Evolutionary conservation across 2,113 vertebrate species (phyloP).

Genomic region (Struthidea cinerea): DNA sequence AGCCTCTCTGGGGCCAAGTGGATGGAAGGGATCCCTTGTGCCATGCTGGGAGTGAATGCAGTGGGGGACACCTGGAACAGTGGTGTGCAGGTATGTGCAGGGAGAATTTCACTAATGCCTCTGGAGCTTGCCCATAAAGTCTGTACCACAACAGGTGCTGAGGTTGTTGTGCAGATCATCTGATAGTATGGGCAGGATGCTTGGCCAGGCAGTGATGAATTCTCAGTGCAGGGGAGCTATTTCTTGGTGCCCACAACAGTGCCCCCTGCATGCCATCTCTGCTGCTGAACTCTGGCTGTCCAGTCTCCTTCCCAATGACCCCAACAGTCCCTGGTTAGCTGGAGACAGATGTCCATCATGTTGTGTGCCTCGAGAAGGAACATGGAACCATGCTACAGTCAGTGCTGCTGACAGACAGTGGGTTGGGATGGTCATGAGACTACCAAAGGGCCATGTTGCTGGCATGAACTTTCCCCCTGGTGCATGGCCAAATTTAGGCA

Average conservation of each 20-base stretch:
- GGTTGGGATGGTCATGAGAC: not conserved
- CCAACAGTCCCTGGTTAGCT: not conserved
- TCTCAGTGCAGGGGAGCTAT: not conserved
- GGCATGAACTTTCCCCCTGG: not conserved
- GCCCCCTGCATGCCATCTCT: not conserved
- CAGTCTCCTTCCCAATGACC: not conserved
- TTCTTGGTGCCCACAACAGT: not conserved
- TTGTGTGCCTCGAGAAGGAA: not conserved
- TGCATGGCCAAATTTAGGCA: not conserved
- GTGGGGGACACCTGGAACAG: not conserved
- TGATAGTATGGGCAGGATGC: not conserved
- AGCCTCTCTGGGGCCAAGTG: not conserved
- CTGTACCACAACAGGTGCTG: rapidly evolving
- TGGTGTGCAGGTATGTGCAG: not conserved
- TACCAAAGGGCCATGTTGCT: not conserved
- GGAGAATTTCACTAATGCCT: not conserved
- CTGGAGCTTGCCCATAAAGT: not conserved
- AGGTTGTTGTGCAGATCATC: not conserved
- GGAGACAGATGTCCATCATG: not conserved
- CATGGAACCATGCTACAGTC: not conserved
- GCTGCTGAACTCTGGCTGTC: not conserved
- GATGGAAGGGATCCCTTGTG: not conserved
- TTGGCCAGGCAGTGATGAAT: not conserved
- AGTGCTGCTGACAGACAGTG: not conserved
- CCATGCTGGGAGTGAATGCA: rapidly evolving